Percentiles rank a stretch among this genome's conserved stretches.
Conservation (phyloP, 2,888 invertebrate species). For the Lasioglossum lativentre region DNA sequence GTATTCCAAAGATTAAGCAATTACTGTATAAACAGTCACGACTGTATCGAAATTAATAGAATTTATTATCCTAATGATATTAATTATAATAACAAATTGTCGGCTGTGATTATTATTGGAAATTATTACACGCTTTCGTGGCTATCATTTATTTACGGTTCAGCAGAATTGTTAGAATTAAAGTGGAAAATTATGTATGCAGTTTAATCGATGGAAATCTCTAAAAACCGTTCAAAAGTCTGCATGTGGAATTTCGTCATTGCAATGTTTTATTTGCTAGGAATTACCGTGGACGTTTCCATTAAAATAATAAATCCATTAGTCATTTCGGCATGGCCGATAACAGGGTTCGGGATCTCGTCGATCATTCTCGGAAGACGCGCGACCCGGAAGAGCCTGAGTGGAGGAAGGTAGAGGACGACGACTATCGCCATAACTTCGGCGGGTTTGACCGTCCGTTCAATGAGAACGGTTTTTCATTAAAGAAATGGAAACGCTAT, state of each 20-base stretch:
- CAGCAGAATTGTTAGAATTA: not conserved
- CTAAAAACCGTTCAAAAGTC: no score
- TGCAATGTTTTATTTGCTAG: not conserved
- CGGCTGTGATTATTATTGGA: not conserved
- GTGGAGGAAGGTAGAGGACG: not conserved
- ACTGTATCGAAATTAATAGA: not conserved
- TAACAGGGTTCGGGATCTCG: not conserved
- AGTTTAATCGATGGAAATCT: no score
- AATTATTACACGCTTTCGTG: not conserved
- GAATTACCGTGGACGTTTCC: not conserved
- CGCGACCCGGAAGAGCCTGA: not conserved
- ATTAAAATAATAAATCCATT: conserved; percentile 9
- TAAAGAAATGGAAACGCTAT: conserved; percentile 35
- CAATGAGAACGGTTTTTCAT: conserved; percentile 48
- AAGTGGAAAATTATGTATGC: no score
- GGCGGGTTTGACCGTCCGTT: conserved; percentile 22
- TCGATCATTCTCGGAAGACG: not conserved
- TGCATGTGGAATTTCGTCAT: not conserved
- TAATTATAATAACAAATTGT: not conserved
- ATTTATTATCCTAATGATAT: not conserved
- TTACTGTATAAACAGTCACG: not conserved
- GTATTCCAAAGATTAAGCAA: not conserved
- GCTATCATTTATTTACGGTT: not conserved
- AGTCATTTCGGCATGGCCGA: not conserved
- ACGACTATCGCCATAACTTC: conserved; percentile 27